phyloP scores from a whole-genome alignment of 2,888 invertebrate genomes.

The Chironomus tentans region DNA sequence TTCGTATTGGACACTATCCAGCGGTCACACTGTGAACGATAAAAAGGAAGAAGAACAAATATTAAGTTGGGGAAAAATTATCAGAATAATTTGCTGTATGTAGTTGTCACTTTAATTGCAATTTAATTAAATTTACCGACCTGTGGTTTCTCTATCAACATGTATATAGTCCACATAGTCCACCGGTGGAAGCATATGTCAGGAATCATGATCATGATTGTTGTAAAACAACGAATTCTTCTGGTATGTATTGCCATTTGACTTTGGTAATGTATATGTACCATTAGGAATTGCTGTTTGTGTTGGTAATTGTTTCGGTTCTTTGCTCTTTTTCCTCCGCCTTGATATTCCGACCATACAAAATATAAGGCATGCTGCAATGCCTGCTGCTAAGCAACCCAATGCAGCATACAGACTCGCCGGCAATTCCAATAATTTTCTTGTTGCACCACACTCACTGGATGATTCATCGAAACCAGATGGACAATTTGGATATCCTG shows the following conservation, averaged over 20 bases:
- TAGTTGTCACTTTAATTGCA: background rate
- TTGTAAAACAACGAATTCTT: constrained; percentile 41
- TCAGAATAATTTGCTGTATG: background rate
- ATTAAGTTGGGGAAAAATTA: background rate
- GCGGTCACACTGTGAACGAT: constrained; percentile 19
- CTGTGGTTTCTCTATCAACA: constrained; percentile 20
- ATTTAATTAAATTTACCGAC: background rate
- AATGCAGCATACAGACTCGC: constrained; percentile 47
- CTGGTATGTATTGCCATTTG: constrained; percentile 33
- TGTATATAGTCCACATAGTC: constrained; percentile 55
- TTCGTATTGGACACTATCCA: constrained; percentile 14
- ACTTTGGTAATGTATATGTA: constrained; percentile 12
- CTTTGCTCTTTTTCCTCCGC: constrained; percentile 46
- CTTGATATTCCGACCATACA: constrained; percentile 51
- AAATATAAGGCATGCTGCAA: constrained; percentile 49
- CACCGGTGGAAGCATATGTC: constrained; percentile 84
- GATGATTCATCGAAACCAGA: constrained; percentile 63
- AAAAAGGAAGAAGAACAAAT: background rate
- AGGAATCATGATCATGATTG: constrained; percentile 57
- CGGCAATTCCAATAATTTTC: constrained; percentile 47
- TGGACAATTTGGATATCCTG: constrained; percentile 50
- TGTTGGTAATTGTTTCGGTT: constrained; percentile 44
- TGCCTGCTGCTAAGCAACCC: constrained; percentile 50
- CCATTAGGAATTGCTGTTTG: constrained; percentile 51
- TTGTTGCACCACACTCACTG: constrained; percentile 52